Conservation (phyloP, 2,797 vertebrate genomes). For the Cynopterus sphinx region DNA sequence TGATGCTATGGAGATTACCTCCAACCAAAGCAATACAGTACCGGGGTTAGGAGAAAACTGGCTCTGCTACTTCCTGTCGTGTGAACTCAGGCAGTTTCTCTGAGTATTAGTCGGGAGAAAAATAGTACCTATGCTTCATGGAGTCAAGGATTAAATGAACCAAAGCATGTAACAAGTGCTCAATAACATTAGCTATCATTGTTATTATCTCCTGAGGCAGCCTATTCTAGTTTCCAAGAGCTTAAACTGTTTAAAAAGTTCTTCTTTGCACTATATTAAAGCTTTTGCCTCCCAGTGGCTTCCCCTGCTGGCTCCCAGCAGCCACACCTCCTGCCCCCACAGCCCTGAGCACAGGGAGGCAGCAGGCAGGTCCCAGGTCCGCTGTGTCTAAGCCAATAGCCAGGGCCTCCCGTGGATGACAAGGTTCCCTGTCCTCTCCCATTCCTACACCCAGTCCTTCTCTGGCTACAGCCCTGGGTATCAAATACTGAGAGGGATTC, state of each 20-base stretch:
- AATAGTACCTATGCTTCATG: slow-evolving; percentile 34
- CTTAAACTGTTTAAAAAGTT: not conserved
- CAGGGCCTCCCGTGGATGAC: not conserved
- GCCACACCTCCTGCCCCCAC: rapidly evolving
- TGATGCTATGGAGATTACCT: not conserved
- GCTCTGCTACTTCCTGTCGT: not conserved
- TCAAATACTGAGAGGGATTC: not conserved
- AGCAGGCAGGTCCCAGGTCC: not conserved
- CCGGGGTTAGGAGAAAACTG: not conserved
- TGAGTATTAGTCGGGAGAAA: slow-evolving; percentile 13
- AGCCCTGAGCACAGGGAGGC: not conserved
- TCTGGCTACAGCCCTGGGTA: not conserved
- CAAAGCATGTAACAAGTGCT: slow-evolving; percentile 45
- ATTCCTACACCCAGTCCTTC: not conserved
- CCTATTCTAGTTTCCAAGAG: not conserved
- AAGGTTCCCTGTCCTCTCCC: not conserved
- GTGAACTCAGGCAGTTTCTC: not conserved
- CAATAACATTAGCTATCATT: slow-evolving; percentile 38
- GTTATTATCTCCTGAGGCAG: not conserved
- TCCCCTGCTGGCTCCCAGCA: not conserved
- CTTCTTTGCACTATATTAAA: not conserved
- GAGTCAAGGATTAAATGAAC: slow-evolving; percentile 26
- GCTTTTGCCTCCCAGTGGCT: not conserved
- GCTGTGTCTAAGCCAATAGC: not conserved
- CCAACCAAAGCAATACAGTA: not conserved